phyloP scores from a whole-genome alignment of 2,113 vertebrate genomes.

The western clawed frog (Xenopus tropicalis) region DNA sequence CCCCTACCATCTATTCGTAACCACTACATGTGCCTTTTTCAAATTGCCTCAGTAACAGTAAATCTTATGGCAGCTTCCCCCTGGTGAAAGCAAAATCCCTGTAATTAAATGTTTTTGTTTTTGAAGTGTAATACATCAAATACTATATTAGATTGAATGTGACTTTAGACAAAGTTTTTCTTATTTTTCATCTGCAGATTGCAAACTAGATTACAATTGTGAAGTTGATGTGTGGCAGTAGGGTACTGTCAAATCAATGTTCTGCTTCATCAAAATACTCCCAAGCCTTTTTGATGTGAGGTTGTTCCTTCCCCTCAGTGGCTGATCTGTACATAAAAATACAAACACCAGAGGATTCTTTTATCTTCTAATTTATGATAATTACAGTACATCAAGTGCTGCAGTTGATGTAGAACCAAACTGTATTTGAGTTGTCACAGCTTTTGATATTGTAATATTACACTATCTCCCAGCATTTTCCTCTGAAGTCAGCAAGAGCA shows the following conservation, averaged over 20 bases:
- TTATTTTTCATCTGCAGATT: not conserved
- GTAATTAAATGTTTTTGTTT: too few species aligned
- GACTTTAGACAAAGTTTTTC: not conserved
- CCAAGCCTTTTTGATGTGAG: constrained; percentile 27
- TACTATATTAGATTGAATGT: not conserved
- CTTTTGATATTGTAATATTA: constrained; percentile 54
- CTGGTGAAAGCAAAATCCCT: too few species aligned
- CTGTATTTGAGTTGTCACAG: constrained; percentile 42
- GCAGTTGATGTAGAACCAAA: constrained; percentile 46
- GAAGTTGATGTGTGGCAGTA: not conserved
- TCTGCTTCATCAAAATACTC: constrained; percentile 25
- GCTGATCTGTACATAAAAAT: constrained; percentile 40
- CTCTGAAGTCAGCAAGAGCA: constrained; percentile 36
- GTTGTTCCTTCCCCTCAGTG: constrained; percentile 2
- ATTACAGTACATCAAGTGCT: constrained; percentile 52
- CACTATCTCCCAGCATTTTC: constrained; percentile 45
- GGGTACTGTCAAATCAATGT: constrained; percentile 23
- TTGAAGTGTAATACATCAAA: too few species aligned
- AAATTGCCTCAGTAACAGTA: too few species aligned
- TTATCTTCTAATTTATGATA: constrained; percentile 50
- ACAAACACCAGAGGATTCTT: constrained; percentile 46
- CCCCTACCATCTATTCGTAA: too few species aligned
- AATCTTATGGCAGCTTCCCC: too few species aligned
- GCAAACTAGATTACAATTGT: not conserved
- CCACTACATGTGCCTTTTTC: too few species aligned